Base-by-base conservation (phyloP, 1,140 invertebrate genomes). In the Probaryconus sp. region DNA sequence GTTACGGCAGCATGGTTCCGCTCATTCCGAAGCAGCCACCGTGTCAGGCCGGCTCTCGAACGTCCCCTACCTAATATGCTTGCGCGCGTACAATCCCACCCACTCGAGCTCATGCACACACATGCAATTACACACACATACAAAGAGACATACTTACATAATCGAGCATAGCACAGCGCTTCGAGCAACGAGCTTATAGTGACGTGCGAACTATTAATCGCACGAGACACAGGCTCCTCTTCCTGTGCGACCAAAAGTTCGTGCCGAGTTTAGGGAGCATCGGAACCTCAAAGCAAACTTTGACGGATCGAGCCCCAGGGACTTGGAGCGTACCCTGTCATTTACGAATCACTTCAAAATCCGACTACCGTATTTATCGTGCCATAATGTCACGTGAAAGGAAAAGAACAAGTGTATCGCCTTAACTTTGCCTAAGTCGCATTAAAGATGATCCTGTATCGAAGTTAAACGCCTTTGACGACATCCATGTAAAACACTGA, bases 1-100 rank as follows among this genome's bases (percentile, higher is more conserved):
- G 83, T 87, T 85, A 85, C 84, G 85, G 76, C 81, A 79, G 76
- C 79, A 72, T 82, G 79, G 80, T 80, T 79, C 72, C 76, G 77
- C 76, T 78, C 65, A 72, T 77, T 76, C 53, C 61, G 47, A 38
- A 77, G 79, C 78, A 82, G 70, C 68, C 47, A 80, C 51, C 74
- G 64, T 82, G 79, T 83, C 80, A 81, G 71, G 48, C 70, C 63
- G 65, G 47, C 47, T 77, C 58, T 65, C 60, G 67, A 58, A 65
- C 58, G 45, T 60, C 70, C 71, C 67, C 42, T 72, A 51, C 16
- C 20, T 47, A 37, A 75, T 69, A 61, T 67, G 67, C 71, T 51
- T 50, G 24, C 65, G 11, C 63, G 20, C 7, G 56, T 47, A 76
- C 53, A 24, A 10, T 4, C 17, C 20, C 45, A 48, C 45, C 30